phyloP scores from a whole-genome alignment of 2,113 vertebrate species.

The human (Homo sapiens) region DNA sequence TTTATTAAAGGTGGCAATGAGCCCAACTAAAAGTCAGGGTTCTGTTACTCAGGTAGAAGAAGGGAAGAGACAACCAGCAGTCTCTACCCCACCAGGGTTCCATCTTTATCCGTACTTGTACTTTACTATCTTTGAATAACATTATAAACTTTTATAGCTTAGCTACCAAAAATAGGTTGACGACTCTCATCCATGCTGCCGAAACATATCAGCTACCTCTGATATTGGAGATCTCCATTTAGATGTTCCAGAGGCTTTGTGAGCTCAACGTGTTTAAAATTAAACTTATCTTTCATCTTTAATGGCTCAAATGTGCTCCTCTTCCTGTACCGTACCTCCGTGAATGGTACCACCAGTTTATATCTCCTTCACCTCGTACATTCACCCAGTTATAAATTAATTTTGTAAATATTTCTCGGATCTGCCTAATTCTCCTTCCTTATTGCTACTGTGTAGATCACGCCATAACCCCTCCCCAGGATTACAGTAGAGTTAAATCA shows the following conservation, averaged over 20 bases:
- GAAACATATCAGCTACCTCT: neutral
- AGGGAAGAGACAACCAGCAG: neutral
- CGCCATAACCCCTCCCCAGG: neutral
- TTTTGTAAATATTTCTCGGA: neutral
- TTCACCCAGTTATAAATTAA: neutral
- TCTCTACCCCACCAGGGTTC: neutral
- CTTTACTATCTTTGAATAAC: neutral
- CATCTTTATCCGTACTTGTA: neutral
- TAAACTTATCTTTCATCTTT: neutral
- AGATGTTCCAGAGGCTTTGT: neutral
- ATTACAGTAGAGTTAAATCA: neutral
- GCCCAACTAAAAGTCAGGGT: neutral
- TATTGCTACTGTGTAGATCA: neutral
- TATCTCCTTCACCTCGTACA: neutral
- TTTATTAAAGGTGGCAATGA: neutral
- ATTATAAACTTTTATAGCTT: neutral
- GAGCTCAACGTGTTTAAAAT: neutral
- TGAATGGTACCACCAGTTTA: neutral
- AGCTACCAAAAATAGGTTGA: neutral
- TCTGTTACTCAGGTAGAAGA: neutral
- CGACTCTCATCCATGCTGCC: neutral
- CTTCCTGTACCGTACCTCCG: neutral
- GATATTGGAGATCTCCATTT: neutral
- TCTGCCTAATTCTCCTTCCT: neutral
- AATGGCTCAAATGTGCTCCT: neutral